Evolutionary conservation across 2,797 vertebrate species (phyloP), one percentile per base, ranked within the genome.

Genomic region (Emydoidea blandingii): DNA sequence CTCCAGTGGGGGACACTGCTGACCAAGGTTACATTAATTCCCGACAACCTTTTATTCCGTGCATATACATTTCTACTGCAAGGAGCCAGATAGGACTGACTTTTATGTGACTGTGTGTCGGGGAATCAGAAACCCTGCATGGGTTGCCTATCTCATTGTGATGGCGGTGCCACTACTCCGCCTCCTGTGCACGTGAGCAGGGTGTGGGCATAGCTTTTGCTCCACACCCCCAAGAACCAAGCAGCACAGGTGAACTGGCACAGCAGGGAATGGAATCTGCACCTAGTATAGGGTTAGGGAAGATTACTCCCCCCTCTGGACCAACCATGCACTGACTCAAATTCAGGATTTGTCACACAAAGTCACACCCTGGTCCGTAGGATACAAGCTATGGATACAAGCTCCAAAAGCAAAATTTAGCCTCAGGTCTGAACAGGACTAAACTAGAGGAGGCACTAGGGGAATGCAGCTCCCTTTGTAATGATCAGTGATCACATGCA

Each of bases 21-120:
- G 12, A 78, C 88, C 2, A 37, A 76, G 78, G 82, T 84, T 86
- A 84, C 79, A 87, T 59, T 80, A 88, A 79, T 1, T 90, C 95
- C 92, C 86, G 81, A 87, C 85, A 93, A 84, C 54, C 95, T 92
- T 93, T 93, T 88, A 86, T 94, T 87, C 25, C 53, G 25, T 85
- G 83, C 90, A 94, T 87, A 95, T 92, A 88, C 91, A 91, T 87
- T 81, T 91, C 1, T 86, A 96, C 93, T 93, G 96, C 93, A 96
- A 95, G 86, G 94, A 94, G 91, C 96, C 47, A 93, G 62, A 94
- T 88, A 85, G 19, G 91, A 85, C 15, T 37, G 50, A 10, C 9
- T 0, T 83, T 52, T 74, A 89, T 89, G 83, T 57, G 44, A 53
- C 27, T 86, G 74, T 90, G 65, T 91, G 79, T 83, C 56, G 89